These are phyloP conservation scores for Sesia apiformis DNA, from an alignment of 2,888 invertebrate genomes.

Conservation along the genomic window DNA sequence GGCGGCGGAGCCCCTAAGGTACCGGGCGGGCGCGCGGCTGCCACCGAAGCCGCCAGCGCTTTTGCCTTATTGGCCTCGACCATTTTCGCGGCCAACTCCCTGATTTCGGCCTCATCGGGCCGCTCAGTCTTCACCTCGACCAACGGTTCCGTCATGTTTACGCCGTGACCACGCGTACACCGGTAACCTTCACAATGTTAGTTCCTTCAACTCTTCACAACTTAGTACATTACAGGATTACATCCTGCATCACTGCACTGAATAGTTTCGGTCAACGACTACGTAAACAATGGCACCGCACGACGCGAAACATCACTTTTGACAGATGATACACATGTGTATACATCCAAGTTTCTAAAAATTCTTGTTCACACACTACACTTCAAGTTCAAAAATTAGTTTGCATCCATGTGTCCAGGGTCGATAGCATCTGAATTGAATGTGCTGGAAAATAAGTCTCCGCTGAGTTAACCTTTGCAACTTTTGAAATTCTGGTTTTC, in stretches of 20 bases:
- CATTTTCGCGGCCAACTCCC: constrained; percentile 90
- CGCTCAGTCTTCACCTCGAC: constrained; percentile 82
- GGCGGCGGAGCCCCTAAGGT: constrained; percentile 40
- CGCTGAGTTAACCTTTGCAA: neutral
- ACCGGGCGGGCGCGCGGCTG: constrained; percentile 65
- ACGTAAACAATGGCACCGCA: constrained; percentile 48
- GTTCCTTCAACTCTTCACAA: constrained; percentile 1
- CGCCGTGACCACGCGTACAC: constrained; percentile 6
- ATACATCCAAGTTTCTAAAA: neutral
- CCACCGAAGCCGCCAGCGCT: constrained; percentile 61
- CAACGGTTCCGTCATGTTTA: constrained; percentile 43
- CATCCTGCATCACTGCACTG: constrained; percentile 41
- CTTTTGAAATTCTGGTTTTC: constrained; percentile 13
- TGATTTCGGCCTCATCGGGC: constrained; percentile 90
- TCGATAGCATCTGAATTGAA: neutral
- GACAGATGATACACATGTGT: constrained; percentile 30
- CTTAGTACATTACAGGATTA: constrained; percentile 30
- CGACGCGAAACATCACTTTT: constrained; percentile 44
- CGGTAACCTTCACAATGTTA: neutral
- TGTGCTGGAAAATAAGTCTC: neutral
- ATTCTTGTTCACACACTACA: constrained; percentile 4
- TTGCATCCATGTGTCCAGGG: neutral
- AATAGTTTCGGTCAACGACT: constrained; percentile 36
- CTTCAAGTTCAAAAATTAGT: neutral
- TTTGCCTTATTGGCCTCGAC: constrained; percentile 86